Evolutionary conservation across 2,113 vertebrate species (phyloP).

Genomic region (Malurus alboscapulatus): DNA sequence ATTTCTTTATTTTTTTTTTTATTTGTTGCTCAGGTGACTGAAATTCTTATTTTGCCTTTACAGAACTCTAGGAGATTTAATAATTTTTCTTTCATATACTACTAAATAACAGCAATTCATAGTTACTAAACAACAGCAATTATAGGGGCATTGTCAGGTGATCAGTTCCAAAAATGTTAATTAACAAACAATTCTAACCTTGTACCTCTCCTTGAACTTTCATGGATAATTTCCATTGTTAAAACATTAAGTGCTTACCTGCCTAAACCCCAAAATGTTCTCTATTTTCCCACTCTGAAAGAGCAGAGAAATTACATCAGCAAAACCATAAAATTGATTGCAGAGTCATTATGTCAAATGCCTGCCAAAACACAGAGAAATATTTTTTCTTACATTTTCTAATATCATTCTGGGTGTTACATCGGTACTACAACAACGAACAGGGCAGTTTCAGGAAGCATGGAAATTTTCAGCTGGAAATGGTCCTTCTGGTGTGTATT

Average conservation of each 20-base stretch:
- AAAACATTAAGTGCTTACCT: not conserved
- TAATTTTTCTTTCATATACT: not conserved
- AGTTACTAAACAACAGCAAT: not conserved
- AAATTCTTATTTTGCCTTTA: not conserved
- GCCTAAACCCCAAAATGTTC: not conserved
- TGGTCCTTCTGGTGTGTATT: slow-evolving; percentile 11
- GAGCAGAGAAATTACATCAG: not conserved
- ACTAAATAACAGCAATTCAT: not conserved
- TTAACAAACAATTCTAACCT: not conserved
- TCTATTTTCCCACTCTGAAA: not conserved
- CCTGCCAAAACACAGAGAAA: not conserved
- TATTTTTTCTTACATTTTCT: not conserved
- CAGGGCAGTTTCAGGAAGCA: not conserved
- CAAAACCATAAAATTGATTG: not conserved
- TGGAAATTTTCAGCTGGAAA: slow-evolving; percentile 16
- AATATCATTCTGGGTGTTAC: not conserved
- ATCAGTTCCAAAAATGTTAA: not conserved
- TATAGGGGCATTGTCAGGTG: not conserved
- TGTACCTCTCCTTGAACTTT: not conserved
- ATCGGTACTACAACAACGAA: rapidly evolving
- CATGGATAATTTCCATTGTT: not conserved
- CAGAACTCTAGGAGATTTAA: not conserved
- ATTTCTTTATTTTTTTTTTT: not conserved
- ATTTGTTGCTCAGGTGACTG: not conserved
- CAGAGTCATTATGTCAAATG: not conserved